Evolutionary conservation across 2,797 vertebrate genomes (phyloP), one percentile per base, ranked within the genome.

Genomic region (Heliangelus exortis): DNA sequence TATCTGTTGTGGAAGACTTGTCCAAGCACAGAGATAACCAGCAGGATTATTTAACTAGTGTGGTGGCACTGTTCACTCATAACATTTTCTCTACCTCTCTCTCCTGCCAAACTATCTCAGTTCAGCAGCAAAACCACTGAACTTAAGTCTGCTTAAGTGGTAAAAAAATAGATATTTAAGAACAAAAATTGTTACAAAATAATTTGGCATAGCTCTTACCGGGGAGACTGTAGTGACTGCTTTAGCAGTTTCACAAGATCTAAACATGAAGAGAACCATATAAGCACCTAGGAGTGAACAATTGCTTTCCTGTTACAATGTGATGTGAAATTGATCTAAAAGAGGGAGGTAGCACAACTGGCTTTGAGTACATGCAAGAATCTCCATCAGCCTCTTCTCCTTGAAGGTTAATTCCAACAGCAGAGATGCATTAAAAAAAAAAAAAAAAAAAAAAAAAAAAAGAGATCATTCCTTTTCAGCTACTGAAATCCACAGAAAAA

Each of bases 151-250:
- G 1, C 18, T 19, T 45, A 92, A 62, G 58, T 84, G 41, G 31
- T 89, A 95, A 95, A 93, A 93, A 83, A 92, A 80, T 62, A 84
- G 41, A 85, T 71, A 80, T 10, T 61, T 17, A 89, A 85, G 68
- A 92, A 84, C n/a, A 84, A 45, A 79, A 54, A 90, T 81, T 84
- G 78, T 86, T 81, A 66, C 43, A 59, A 92, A 95, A 95, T 92
- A 92, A 89, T 95, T 93, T 94, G 75, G 72, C 5, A 3, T 43
- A 90, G 36, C 29, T 94, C 41, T 84, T 89, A 67, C 48, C n/a
- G 62, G 55, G 1, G 3, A 91, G 57, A 39, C 74, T 82, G 66
- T 87, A 88, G 63, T 81, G 86, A 88, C 1, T 12, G 83, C 25
- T 92, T 90, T 69, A 84, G 51, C 69, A 91, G 41, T 36, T 63